Percentiles rank a stretch among this genome's conserved stretches.
Conservation (phyloP, 2,113 vertebrate genomes). For the Myotis brandtii region DNA sequence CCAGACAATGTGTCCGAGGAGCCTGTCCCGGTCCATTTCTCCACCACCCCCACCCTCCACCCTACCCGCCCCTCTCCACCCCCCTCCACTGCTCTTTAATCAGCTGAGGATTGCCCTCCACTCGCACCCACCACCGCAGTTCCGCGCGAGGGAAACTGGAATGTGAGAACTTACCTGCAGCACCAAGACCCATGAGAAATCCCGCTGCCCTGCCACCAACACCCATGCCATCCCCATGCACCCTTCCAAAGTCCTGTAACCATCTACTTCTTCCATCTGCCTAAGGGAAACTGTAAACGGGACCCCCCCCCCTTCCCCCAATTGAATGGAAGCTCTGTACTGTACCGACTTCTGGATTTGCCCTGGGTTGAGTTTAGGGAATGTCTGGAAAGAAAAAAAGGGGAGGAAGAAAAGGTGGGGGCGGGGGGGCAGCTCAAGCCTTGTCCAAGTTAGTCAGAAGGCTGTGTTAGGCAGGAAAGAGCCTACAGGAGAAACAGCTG, state of each 20-base stretch:
- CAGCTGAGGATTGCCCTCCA: slow-evolving; percentile 78
- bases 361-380: slow-evolving; percentile 82
- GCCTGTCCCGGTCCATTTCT: slow-evolving; percentile 83
- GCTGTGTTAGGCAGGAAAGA: slow-evolving; percentile 77
- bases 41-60: slow-evolving; percentile 44
- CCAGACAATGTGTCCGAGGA: slow-evolving; percentile 77
- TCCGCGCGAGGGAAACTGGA: slow-evolving; percentile 77
- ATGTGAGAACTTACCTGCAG: slow-evolving; percentile 86
- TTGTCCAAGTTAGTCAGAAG: slow-evolving; percentile 80
- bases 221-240: slow-evolving; percentile 69
- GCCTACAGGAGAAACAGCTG: slow-evolving; percentile 72
- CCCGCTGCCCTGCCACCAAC: slow-evolving; percentile 65
- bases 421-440: slow-evolving; percentile 68
- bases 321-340: slow-evolving; percentile 82
- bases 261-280: slow-evolving; percentile 83
- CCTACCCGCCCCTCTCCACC: slow-evolving; percentile 46
- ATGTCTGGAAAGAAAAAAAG: slow-evolving; percentile 77
- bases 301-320: slow-evolving; percentile 38
- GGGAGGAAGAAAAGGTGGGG: background rate
- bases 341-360: slow-evolving; percentile 80
- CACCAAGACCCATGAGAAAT: slow-evolving; percentile 75
- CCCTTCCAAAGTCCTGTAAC: slow-evolving; percentile 77
- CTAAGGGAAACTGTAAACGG: slow-evolving; percentile 73
- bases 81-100: slow-evolving; percentile 66
- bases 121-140: slow-evolving; percentile 75